phyloP scores from a whole-genome alignment of 2,888 invertebrate genomes.

The Hydropsyche betteni region DNA sequence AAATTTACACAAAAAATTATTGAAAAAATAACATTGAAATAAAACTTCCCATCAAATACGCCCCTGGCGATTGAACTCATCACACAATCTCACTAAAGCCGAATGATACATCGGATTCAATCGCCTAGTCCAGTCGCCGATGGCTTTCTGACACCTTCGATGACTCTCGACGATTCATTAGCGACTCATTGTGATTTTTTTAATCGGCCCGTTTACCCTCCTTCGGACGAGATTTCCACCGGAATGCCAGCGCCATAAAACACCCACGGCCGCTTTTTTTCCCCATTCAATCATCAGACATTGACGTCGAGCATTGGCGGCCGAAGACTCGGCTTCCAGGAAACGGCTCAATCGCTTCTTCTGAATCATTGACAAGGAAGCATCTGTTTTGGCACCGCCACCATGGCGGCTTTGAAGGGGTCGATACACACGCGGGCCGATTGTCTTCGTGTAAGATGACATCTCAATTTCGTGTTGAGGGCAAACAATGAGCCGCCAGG shows the following conservation, averaged over 20 bases:
- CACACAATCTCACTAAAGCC: no score
- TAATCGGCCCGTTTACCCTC: conserved; percentile 29
- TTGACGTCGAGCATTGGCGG: neutral
- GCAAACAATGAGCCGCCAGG: neutral
- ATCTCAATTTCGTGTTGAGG: no score
- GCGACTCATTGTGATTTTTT: conserved; percentile 31
- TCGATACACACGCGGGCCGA: no score
- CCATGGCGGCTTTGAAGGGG: no score
- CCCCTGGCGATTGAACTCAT: no score
- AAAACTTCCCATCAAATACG: no score
- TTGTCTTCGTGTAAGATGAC: no score
- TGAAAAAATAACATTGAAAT: no score
- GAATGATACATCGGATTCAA: conserved; percentile 11
- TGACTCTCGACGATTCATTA: conserved; percentile 32
- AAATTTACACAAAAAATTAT: no score
- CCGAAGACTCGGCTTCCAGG: neutral
- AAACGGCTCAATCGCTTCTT: neutral
- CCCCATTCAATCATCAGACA: neutral
- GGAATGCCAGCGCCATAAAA: neutral
- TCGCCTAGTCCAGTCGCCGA: neutral
- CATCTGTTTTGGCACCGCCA: no score
- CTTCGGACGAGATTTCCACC: conserved; percentile 14
- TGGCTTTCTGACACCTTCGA: conserved; percentile 26
- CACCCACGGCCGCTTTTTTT: no score
- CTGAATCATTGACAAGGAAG: no score